phyloP scores from a whole-genome alignment of 2,113 vertebrate species.

The Hemicordylus capensis region DNA sequence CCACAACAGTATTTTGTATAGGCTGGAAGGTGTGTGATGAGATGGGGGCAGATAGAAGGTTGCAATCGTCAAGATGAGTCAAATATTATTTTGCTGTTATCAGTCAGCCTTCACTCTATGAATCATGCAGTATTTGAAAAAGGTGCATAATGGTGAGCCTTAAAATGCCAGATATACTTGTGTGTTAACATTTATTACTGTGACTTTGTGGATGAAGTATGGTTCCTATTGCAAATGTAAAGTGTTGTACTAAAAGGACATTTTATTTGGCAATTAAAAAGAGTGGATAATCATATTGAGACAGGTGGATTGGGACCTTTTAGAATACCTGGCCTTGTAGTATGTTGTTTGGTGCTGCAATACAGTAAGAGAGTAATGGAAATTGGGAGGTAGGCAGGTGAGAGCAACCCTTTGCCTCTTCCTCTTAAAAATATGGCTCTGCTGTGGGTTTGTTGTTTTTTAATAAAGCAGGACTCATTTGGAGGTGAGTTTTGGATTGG shows the following conservation, averaged over 20 bases:
- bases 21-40: not conserved
- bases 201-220: not conserved
- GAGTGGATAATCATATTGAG: not conserved
- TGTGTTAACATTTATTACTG: not conserved
- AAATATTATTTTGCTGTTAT: conserved; percentile 10
- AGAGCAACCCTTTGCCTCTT: no score
- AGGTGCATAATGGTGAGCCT: not conserved
- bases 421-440: no score
- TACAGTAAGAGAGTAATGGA: no score
- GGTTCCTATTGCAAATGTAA: no score
- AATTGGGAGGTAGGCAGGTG: no score
- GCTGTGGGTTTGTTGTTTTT: no score
- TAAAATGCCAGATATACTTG: not conserved
- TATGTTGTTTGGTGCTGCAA: no score
- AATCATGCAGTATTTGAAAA: conserved; percentile 5
- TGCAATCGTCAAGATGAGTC: not conserved
- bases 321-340: no score
- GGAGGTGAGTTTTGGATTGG: no score
- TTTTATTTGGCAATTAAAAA: conserved; percentile 1
- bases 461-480: no score
- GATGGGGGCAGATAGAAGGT: conserved; percentile 5
- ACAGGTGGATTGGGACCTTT: no score
- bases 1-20: not conserved
- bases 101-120: not conserved
- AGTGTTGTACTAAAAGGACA: not conserved